Percentiles rank a stretch among this genome's conserved stretches.
Evolutionary conservation across 2,888 invertebrate genomes (phyloP).

Genomic region (Aleiodes alternator): DNA sequence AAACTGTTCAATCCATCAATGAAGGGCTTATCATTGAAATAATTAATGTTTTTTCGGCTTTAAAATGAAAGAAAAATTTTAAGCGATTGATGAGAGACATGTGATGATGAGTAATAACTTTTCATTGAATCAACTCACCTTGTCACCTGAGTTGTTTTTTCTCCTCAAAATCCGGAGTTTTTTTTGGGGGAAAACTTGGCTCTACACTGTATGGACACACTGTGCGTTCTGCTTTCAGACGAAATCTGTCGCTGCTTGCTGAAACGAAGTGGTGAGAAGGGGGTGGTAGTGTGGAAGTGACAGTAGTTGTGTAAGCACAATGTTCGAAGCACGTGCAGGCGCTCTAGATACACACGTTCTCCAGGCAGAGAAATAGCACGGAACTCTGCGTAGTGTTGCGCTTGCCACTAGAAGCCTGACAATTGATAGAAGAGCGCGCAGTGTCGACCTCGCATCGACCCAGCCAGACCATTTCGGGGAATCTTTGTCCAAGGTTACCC

Average conservation of each 20-base stretch:
- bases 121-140: slow-evolving; percentile 13
- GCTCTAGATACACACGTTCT: slow-evolving; percentile 9
- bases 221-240: slow-evolving; percentile 50
- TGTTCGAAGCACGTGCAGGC: slow-evolving; percentile 38
- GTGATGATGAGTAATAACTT: neutral
- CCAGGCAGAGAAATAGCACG: too few species aligned
- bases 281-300: slow-evolving; percentile 32
- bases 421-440: slow-evolving; percentile 48
- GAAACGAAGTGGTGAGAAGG: slow-evolving; percentile 38
- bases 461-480: slow-evolving; percentile 46
- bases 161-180: neutral
- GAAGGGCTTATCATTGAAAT: neutral
- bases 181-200: slow-evolving; percentile 39
- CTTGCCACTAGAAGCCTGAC: too few species aligned
- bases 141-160: neutral
- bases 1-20: too few species aligned
- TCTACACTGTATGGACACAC: slow-evolving; percentile 63
- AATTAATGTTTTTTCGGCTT: slow-evolving; percentile 4
- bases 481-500: slow-evolving; percentile 12
- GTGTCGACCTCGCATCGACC: slow-evolving; percentile 71
- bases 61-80: neutral
- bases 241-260: too few species aligned
- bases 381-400: too few species aligned
- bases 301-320: slow-evolving; percentile 39
- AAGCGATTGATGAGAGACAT: neutral